Evolutionary conservation across 1,140 invertebrate species (phyloP), one percentile per base, ranked within the genome.

Genomic region (Physella acuta): DNA sequence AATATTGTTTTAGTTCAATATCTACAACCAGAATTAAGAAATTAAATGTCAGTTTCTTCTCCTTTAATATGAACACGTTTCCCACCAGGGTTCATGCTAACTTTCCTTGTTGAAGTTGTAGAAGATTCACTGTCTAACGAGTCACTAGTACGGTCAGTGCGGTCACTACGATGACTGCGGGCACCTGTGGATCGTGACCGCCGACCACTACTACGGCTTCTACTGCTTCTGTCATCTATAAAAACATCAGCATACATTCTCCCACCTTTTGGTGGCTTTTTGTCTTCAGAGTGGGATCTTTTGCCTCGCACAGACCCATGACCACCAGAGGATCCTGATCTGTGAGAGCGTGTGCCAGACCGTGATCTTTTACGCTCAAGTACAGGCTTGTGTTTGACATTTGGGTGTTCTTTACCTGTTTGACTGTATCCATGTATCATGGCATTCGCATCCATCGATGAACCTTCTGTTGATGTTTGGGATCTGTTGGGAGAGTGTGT

Each of bases 1-100:
- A 14, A 11, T 49, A 49, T 49, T n/a, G n/a, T n/a, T n/a, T 59
- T 75, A 84, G 77, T 37, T 88, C 87, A 30, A n/a, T n/a, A n/a
- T n/a, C n/a, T n/a, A n/a, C n/a, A n/a, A n/a, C n/a, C n/a, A n/a
- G n/a, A n/a, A n/a, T n/a, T n/a, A n/a, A n/a, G n/a, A n/a, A n/a
- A n/a, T 68, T 39, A 68, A 3, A 68, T 58, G 26, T 68, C 66
- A 36, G 66, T 68, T 56, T 68, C 66, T 60, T 58, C 56, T 31
- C 66, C 66, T 51, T 68, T 68, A 31, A 68, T 68, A 20, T 68
- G 66, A 49, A 68, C 66, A 55, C 66, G 66, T 31, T 60, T 58
- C 5, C 66, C 66, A 1, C 66, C 37, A 1, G 66, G 66, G 56
- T 68, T 68, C 66, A 68, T 68, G 56, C 56, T 68, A 14, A 68